Evolutionary conservation across 2,888 invertebrate genomes (phyloP).

Genomic region (Phortica magna): DNA sequence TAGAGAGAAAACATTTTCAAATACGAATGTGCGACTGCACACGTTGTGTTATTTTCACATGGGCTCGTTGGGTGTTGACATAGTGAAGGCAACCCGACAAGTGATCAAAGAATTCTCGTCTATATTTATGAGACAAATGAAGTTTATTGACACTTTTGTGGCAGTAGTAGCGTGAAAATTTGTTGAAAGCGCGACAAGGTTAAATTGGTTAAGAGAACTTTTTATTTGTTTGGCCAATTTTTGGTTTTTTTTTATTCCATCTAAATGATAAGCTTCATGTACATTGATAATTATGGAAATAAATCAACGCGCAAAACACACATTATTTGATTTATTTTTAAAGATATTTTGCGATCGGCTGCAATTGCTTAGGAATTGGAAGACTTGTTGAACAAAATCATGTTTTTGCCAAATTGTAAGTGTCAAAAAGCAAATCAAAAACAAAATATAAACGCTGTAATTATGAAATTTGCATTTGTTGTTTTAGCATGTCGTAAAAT

Average conservation of each 20-base stretch:
- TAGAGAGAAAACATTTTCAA: background rate
- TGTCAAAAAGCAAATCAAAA: background rate
- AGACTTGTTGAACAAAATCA: too few relatives aligned
- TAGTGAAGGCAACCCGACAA: background rate
- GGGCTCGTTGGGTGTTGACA: background rate
- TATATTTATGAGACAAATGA: background rate
- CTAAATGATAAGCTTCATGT: too few relatives aligned
- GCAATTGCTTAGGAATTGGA: too few relatives aligned
- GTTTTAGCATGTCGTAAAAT: background rate
- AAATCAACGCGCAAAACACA: too few relatives aligned
- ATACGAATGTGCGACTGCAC: background rate
- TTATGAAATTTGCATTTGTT: slow-evolving; percentile 13
- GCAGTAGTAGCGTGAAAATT: background rate
- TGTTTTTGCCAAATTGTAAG: too few relatives aligned
- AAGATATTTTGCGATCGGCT: too few relatives aligned
- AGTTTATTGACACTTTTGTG: slow-evolving; percentile 45
- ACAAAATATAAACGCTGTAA: background rate
- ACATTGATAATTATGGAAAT: too few relatives aligned
- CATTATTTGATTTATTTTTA: too few relatives aligned
- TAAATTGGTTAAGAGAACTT: slow-evolving; percentile 1
- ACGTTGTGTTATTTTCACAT: background rate
- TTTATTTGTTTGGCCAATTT: slow-evolving; percentile 34
- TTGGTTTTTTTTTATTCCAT: too few relatives aligned
- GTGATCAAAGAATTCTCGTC: slow-evolving; percentile 16
- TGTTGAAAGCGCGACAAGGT: background rate